phyloP scores from a whole-genome alignment of 2,113 vertebrate genomes.

The Megaceryle maxima region DNA sequence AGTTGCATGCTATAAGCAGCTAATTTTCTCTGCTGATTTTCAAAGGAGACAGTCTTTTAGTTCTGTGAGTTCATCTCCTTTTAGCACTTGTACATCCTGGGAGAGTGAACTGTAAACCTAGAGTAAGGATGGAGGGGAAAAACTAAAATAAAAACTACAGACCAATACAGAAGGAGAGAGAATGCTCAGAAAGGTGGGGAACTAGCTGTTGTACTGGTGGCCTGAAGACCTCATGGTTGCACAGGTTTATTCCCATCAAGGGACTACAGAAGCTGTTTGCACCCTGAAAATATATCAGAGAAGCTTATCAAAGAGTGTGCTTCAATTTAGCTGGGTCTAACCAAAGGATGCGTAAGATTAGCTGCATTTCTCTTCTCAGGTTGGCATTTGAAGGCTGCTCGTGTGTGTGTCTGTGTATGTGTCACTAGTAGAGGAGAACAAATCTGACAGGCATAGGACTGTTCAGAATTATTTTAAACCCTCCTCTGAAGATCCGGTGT shows the following conservation, averaged over 20 bases:
- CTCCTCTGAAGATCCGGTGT: neutral
- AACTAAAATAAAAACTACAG: neutral
- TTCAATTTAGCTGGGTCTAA: neutral
- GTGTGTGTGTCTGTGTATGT: neutral
- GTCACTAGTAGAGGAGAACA: neutral
- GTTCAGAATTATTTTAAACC: neutral
- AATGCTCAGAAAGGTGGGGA: neutral
- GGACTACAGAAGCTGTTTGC: neutral
- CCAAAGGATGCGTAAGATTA: neutral
- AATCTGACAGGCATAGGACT: neutral
- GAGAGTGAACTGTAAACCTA: neutral
- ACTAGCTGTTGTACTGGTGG: neutral
- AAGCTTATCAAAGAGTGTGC: neutral
- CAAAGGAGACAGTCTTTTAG: neutral
- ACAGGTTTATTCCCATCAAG: neutral
- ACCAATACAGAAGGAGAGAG: neutral
- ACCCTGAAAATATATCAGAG: neutral
- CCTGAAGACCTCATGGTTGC: neutral
- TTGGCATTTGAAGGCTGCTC: neutral
- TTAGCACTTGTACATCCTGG: neutral
- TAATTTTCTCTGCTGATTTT: neutral
- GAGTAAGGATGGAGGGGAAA: neutral
- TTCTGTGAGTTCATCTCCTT: neutral
- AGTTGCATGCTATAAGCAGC: accelerated
- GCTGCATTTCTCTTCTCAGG: neutral